Conservation (phyloP, 2,888 invertebrate species). For the Acanthosoma haemorrhoidale region DNA sequence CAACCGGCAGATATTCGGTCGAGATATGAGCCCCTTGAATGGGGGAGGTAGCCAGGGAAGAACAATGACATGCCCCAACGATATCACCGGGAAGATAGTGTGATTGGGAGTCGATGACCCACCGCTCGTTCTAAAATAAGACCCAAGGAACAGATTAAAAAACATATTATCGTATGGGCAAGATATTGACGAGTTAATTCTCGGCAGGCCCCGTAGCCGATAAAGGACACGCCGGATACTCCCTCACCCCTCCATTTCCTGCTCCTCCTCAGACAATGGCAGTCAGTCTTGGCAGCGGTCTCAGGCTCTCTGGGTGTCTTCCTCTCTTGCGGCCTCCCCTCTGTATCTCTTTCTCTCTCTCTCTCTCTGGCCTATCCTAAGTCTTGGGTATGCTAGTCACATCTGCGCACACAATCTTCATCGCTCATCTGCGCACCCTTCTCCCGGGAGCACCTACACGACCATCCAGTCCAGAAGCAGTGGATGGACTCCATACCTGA, state of each 20-base stretch:
- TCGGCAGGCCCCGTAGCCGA: background rate
- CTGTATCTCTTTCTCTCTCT: too few relatives aligned
- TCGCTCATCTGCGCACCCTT: too few relatives aligned
- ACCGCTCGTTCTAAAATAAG: too few relatives aligned
- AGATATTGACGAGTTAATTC: background rate
- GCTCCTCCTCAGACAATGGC: background rate
- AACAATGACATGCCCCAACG: background rate
- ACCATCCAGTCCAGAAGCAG: too few relatives aligned
- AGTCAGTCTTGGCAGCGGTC: background rate
- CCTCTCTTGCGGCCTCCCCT: background rate
- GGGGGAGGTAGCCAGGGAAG: background rate
- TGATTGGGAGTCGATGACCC: background rate
- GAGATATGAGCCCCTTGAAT: background rate
- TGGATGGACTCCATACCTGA: too few relatives aligned
- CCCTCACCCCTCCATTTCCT: slow-evolving; percentile 10
- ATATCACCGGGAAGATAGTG: background rate
- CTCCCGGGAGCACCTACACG: too few relatives aligned
- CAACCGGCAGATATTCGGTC: background rate
- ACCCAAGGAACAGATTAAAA: background rate
- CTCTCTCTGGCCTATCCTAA: background rate
- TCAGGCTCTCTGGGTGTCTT: background rate
- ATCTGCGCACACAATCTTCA: too few relatives aligned
- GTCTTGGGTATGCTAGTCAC: background rate
- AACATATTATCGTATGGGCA: background rate
- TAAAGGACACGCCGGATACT: slow-evolving; percentile 5